Evolutionary conservation across 2,888 invertebrate species (phyloP), one percentile per base, ranked within the genome.

Genomic region (Lamellibrachia columna): DNA sequence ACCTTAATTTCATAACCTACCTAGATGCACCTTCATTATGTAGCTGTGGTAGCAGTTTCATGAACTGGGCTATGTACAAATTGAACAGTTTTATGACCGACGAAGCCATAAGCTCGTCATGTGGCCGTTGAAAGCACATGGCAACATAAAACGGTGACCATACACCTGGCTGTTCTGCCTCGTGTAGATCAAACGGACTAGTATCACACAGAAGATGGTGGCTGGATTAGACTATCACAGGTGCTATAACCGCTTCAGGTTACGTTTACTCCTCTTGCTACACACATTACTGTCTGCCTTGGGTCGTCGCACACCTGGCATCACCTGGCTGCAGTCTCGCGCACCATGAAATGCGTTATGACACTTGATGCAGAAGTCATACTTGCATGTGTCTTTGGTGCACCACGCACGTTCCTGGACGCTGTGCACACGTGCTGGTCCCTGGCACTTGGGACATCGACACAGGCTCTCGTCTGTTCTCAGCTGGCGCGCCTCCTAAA

Each of bases 321-420:
- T 6, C 22, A 75, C 75, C 75, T 75, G 75, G 75, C n/a, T 75
- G 75, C 93, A 93, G 22, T 91, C 60, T 90, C 90, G 1, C 7
- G 93, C 55, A 22, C 93, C 93, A n/a, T 93, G 93, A 40, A 92
- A 93, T 40, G 91, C 52, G 22, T n/a, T 90, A 15, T 53, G 90
- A 75, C 93, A 93, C 52, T 90, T 91, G 40, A 93, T 90, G 90
- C 93, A 93, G 90, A 91, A 93, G 90, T 93, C 93, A 22, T 52
- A 93, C 40, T 28, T 52, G 90, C 93, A 93, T 8, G 22, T 22
- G 9, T 75, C 52, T 8, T 53, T 60, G n/a, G 90, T 92, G 92
- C 93, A 93, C 52, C 93, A 90, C 0, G 91, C 93, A 2, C 93
- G 58, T 90, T 93, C 93, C 90, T 93, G 92, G 40, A 90, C 90